Conservation (phyloP, 2,113 vertebrate genomes). For the Scartelaos histophorus region DNA sequence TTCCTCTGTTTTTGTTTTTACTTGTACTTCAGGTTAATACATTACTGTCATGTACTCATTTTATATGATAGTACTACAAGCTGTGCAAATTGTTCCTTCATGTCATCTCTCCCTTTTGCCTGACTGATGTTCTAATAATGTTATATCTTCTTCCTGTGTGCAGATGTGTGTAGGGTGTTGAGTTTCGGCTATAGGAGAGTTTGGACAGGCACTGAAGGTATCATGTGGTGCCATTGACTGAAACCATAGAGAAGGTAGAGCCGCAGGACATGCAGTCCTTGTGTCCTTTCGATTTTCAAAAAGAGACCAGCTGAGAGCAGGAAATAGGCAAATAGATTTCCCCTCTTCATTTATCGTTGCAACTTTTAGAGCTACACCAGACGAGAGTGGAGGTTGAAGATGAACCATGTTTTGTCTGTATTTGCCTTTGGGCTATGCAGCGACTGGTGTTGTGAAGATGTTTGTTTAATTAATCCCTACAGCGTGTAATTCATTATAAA, state of each 20-base stretch:
- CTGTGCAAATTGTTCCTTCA: neutral
- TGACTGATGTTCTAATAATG: neutral
- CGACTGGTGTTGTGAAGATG: slow-evolving; percentile 8
- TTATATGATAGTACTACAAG: too few relatives aligned
- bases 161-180: slow-evolving; percentile 3
- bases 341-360: slow-evolving; percentile 6
- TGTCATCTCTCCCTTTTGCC: neutral
- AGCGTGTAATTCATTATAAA: slow-evolving; percentile 28
- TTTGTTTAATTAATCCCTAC: slow-evolving; percentile 31
- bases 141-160: slow-evolving; percentile 1
- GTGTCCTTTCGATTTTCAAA: slow-evolving; percentile 51
- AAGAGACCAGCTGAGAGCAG: slow-evolving; percentile 30
- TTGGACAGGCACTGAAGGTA: slow-evolving; percentile 28
- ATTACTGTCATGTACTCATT: too few relatives aligned
- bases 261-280: neutral
- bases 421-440: slow-evolving; percentile 5
- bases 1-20: too few relatives aligned
- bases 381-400: neutral
- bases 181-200: slow-evolving; percentile 24
- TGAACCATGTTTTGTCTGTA: neutral
- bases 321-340: slow-evolving; percentile 31
- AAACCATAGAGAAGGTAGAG: slow-evolving; percentile 46
- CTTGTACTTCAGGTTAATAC: too few relatives aligned
- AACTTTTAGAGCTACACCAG: neutral
- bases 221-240: slow-evolving; percentile 56